Evolutionary conservation across 2,113 vertebrate species (phyloP).

Genomic region (Tragelaphus strepsiceros): DNA sequence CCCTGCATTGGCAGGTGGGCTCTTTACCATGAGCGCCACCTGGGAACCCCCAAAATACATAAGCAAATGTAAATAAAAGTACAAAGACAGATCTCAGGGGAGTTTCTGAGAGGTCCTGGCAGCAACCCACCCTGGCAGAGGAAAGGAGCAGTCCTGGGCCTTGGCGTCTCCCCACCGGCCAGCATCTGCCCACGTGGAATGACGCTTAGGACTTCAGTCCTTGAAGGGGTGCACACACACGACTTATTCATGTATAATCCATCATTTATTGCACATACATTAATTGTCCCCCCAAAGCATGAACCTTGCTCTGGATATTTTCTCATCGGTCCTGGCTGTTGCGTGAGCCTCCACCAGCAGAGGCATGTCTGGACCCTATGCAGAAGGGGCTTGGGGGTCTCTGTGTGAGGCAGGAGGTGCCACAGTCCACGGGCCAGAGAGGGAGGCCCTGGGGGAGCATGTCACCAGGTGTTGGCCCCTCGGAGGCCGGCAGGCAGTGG

Average conservation of each 20-base stretch:
- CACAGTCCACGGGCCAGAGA: background rate
- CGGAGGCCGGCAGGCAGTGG: rapidly evolving
- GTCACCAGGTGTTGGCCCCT: background rate
- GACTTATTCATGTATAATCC: background rate
- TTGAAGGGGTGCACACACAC: background rate
- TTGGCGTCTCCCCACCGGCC: background rate
- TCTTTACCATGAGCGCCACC: background rate
- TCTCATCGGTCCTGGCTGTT: background rate
- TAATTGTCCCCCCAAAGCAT: background rate
- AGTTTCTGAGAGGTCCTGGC: background rate
- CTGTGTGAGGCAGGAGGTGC: rapidly evolving
- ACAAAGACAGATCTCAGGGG: background rate
- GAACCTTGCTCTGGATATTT: background rate
- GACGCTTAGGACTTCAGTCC: background rate
- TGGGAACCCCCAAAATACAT: background rate
- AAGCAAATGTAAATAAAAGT: background rate
- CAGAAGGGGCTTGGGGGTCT: background rate
- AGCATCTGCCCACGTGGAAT: background rate
- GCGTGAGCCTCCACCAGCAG: rapidly evolving
- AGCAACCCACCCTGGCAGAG: background rate
- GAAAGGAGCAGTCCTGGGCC: too few relatives aligned
- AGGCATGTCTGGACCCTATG: too few relatives aligned
- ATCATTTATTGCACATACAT: background rate
- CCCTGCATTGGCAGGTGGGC: background rate
- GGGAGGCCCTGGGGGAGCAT: rapidly evolving